Base-by-base conservation (phyloP, 1,140 invertebrate species). In the Heliconius congener region DNA sequence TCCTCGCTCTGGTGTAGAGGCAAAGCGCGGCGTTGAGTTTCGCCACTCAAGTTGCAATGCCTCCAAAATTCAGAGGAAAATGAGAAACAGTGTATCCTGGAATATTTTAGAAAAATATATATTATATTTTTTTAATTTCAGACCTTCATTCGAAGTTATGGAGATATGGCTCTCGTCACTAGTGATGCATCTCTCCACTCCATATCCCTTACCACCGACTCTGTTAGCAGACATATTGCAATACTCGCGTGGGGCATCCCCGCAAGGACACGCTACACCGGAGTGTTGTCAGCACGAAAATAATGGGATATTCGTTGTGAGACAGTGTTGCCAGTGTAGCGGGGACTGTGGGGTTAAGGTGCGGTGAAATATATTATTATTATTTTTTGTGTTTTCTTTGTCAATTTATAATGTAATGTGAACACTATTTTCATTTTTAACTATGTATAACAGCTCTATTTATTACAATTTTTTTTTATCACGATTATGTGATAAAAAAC, bases 141-240 rank as follows among this genome's bases (percentile, higher is more conserved):
- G 98, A 85, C 98, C 98, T 0, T 96, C 97, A 0, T 98, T 98
- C 91, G 97, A 98, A 88, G 96, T 97, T n/a, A 96, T 98, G 88
- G 96, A 98, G 91, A 96, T 96, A 2, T 98, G 98, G 98, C 89
- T 98, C 30, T 96, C 98, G 89, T 96, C 96, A 37, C 87, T 98
- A 70, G 96, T 96, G 2, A 96, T 97, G 94, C 97, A 97, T 88
- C 88, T 97, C 60, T 96, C 96, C 3, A 95, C 96, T 34, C 96
- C 96, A 1, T 95, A 95, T 42, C 89, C 96, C 1, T 85, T 96
- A 57, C 97, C 97, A 3, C 91, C 95, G 0, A 96, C 97, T 83
- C 91, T 98, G 9, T 94, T 97, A n/a, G 96, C 96, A 71, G 97
- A 98, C 85, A 97, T 98, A 50, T 95, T 96, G 82, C 96, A 97